Percentiles rank a stretch among this genome's conserved stretches.
Evolutionary conservation across 1,140 invertebrate genomes (phyloP).

Genomic region (Sycobia sp.): DNA sequence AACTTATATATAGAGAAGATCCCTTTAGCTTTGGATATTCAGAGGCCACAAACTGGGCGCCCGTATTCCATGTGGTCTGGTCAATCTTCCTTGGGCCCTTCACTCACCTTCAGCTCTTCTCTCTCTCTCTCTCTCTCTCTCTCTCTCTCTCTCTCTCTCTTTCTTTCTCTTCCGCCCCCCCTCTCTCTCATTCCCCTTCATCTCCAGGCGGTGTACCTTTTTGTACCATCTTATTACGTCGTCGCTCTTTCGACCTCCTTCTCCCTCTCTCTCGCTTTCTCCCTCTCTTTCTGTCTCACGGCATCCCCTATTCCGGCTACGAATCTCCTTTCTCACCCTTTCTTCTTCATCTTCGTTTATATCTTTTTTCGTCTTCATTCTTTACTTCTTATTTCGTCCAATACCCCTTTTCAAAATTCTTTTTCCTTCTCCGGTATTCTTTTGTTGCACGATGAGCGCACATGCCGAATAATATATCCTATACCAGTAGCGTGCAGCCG

Average conservation of each 20-base stretch:
- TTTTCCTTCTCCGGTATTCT: conserved; percentile 9
- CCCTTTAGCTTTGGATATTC: no score
- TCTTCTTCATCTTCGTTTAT: no score
- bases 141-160: not conserved
- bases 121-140: not conserved
- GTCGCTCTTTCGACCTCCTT: not conserved
- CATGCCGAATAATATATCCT: no score
- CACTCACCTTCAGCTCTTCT: conserved; percentile 24
- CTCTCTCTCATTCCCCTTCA: no score
- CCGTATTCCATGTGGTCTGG: conserved; percentile 24
- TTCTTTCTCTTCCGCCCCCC: no score
- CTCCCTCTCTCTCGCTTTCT: not conserved
- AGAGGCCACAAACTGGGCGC: no score
- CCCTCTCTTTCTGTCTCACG: not conserved
- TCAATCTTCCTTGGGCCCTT: conserved; percentile 28
- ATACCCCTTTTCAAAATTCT: conserved; percentile 22
- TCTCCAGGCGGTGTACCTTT: no score
- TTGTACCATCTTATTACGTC: no score
- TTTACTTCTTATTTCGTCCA: conserved; percentile 11
- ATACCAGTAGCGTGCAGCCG: no score
- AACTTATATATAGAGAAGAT: no score
- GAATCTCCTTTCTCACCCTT: conserved; percentile 10
- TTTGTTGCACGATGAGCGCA: conserved; percentile 31
- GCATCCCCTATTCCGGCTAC: conserved; percentile 32
- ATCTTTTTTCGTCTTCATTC: no score